Base-by-base conservation (phyloP, 92 coral and sea anemone genomes). In the Chrysogorgia sp. region DNA sequence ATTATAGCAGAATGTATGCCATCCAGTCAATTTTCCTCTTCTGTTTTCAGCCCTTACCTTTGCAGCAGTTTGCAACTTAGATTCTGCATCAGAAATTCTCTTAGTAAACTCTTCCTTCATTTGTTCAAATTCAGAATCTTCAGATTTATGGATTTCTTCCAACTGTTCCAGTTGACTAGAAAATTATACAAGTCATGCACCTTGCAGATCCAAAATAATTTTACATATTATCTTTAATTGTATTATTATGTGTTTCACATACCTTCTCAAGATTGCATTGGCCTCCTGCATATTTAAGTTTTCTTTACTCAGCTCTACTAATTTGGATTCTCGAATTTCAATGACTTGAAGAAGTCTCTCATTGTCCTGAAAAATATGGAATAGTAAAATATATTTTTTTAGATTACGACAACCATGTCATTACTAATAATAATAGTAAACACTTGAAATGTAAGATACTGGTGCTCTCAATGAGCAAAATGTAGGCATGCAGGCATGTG, bases 201-300 rank as follows among this genome's bases (percentile, higher is more conserved):
- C 12, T 37, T 9, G 17, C 70, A 26, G 7, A 29, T 15, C 10
- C 3, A 7, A 28, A 14, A 33, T 22, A 3, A 59, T n/a, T n/a
- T n/a, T n/a, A n/a, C n/a, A n/a, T n/a, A n/a, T n/a, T n/a, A n/a
- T n/a, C n/a, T n/a, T 19, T 26, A 21, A 52, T 2, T 19, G 22
- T 15, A 28, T 17, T 26, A 1, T 8, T 14, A 20, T 28, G n/a
- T 64, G 68, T 20, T 23, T 60, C 32, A 60, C 72, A 21, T 74
- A 96, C 99, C 89, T 92, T 74, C 92, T 89, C 5, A 96, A 80
- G 40, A 96, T 85, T 20, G 89, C 76, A 68, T 86, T 84, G 41
- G 97, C 86, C 68, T 96, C 99, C 62, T 96, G 96, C 2, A 89
- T 71, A 77, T 96, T 90, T 23, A 96, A 81, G 67, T 89, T 96